Base-by-base conservation (phyloP, 2,888 invertebrate genomes). In the Hirtodrosophila confusa region DNA sequence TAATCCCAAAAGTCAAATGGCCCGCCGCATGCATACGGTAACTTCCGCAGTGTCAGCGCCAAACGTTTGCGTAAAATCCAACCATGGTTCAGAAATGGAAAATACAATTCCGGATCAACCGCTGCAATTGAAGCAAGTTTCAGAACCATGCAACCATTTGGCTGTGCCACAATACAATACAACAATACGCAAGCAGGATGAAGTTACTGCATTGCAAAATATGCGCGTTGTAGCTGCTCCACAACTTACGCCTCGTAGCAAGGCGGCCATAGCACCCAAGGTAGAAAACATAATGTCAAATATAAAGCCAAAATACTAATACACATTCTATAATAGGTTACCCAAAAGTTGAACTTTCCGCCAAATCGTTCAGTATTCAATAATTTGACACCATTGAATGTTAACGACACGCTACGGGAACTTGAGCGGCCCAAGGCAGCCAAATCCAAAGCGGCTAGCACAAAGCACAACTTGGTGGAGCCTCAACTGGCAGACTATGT, bases 311-410 rank as follows among this genome's bases (percentile, higher is more conserved):
- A 12, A 33, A 35, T 24, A 11, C 7, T 48, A 4, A 24, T 33
- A 40, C 37, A 23, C 2, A 9, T 10, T 40, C 10, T 9, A 10
- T n/a, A 44, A 4, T 57, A 90, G 90, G 54, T 88, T 47, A 85
- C 86, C n/a, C 82, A 88, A 31, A 89, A 86, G 63, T 69, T 90
- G 29, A 90, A 90, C 64, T 89, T 91, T 56, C 66, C 74, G 2
- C 74, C 76, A 10, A 67, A 73, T 49, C 58, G 66, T 11, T 33
- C 63, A 4, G 68, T 90, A 2, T 91, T 85, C 55, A 87, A 74
- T 23, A 79, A 90, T 66, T 75, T 91, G 24, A 73, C 88, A 36
- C 71, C 90, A 12, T 72, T 89, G 3, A 89, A 89, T 67, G 90
- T 90, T 0, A 89, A 90, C 41, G 90, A 90, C 43, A 82, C 84